Base-by-base conservation (phyloP, 1,140 invertebrate species). In the Odontomachus brunneus region DNA sequence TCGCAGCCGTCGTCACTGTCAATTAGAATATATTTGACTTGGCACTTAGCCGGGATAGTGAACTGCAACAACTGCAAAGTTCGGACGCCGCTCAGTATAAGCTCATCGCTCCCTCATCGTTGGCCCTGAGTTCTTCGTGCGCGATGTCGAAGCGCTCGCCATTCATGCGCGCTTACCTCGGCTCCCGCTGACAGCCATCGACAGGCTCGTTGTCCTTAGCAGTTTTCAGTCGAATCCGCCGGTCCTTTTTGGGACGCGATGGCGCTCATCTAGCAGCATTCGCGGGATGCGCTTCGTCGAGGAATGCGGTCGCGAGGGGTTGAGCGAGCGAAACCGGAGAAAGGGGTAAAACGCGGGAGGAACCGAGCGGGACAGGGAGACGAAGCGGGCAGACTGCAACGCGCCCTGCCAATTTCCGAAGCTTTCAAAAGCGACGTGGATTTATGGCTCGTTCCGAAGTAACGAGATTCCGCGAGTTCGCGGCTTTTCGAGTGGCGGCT, bases 361-460 rank as follows among this genome's bases (percentile, higher is more conserved):
- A 11, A 48, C n/a, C 22, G 22, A n/a, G 15, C 29, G 9, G 48
- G 65, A 17, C 48, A 26, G 73, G n/a, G 59, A 29, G 49, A 76
- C 71, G 75, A 71, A 74, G 66, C 62, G 69, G 55, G 17, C 49
- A 66, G 53, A 83, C 48, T 81, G 78, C 72, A 88, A 82, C 87
- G 86, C 59, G 76, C 60, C 84, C 74, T 84, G 83, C 86, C 86
- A 88, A 88, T 87, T 88, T 88, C 86, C 87, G 86, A 85, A 88
- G 60, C 86, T 88, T 88, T 88, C 87, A 83, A 85, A 88, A 88
- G 57, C 86, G 87, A 88, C 86, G 75, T 88, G 83, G 86, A 88
- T 88, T 88, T 88, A 88, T 88, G 86, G 86, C 48, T 78, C 44
- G 75, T 87, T 81, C 48, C 65, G 59, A 67, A 82, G 85, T 88